Evolutionary conservation across 2,888 invertebrate species (phyloP).

Genomic region (Drosophila setosimentum): DNA sequence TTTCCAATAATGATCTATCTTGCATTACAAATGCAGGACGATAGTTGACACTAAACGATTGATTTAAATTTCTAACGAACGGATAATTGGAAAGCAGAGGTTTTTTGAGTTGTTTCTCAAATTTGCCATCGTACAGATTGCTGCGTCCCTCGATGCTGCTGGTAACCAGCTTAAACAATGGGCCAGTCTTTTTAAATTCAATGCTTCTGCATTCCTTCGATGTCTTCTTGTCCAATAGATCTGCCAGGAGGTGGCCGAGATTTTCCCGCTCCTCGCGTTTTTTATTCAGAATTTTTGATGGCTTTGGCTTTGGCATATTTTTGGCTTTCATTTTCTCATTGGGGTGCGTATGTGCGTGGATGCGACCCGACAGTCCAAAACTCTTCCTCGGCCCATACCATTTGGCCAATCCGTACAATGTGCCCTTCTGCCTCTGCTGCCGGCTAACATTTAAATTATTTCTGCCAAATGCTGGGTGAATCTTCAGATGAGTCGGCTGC

Average conservation of each 20-base stretch:
- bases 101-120: constrained; percentile 22
- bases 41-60: background rate
- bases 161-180: constrained; percentile 33
- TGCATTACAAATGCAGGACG: background rate
- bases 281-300: background rate
- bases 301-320: background rate
- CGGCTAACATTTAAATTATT: background rate
- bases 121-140: constrained; percentile 6
- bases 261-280: background rate
- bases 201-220: background rate
- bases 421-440: background rate
- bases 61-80: background rate
- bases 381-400: background rate
- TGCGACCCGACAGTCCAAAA: background rate
- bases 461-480: background rate
- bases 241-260: constrained; percentile 18
- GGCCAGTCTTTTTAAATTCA: constrained; percentile 31
- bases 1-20: background rate
- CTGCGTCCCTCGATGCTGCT: constrained; percentile 31
- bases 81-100: constrained; percentile 19
- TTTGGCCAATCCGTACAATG: background rate
- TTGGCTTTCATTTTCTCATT: background rate
- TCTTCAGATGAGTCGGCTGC: background rate
- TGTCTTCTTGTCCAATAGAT: constrained; percentile 16
- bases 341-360: background rate